Percentiles rank a stretch among this genome's conserved stretches.
Evolutionary conservation across 2,888 invertebrate genomes (phyloP).

Genomic region (Xanthia togata): DNA sequence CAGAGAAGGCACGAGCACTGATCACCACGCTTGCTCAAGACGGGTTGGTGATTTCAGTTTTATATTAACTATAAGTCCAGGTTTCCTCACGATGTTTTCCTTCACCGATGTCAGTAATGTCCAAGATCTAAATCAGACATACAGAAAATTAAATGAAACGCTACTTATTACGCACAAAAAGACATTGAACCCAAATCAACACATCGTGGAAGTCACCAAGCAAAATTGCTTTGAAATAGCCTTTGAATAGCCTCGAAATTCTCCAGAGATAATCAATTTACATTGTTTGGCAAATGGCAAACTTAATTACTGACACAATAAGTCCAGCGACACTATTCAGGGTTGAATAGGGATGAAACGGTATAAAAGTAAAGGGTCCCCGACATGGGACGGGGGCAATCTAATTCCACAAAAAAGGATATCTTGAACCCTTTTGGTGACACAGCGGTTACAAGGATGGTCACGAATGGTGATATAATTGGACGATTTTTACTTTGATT

Average conservation of each 20-base stretch:
- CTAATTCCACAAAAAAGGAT: conserved; percentile 87
- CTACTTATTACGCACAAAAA: conserved; percentile 34
- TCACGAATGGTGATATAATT: conserved; percentile 10
- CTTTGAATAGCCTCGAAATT: conserved; percentile 39
- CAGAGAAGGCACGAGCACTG: too few species aligned
- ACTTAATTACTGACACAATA: conserved; percentile 80
- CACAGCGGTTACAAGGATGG: conserved; percentile 68
- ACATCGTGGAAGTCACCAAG: conserved; percentile 29
- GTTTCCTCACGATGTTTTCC: not conserved
- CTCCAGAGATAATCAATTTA: conserved; percentile 60
- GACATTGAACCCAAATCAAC: conserved; percentile 55
- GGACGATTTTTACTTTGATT: not conserved
- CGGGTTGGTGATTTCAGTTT: too few species aligned
- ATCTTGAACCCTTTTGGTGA: conserved; percentile 77
- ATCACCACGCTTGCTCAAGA: too few species aligned
- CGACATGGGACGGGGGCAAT: conserved; percentile 82
- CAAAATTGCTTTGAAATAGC: conserved; percentile 40
- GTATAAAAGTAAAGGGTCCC: conserved; percentile 76
- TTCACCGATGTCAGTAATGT: not conserved
- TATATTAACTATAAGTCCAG: not conserved
- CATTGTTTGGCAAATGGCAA: conserved; percentile 72
- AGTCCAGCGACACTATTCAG: conserved; percentile 75
- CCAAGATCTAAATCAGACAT: conserved; percentile 7
- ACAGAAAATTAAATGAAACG: conserved; percentile 41
- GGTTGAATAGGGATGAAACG: conserved; percentile 72